Conservation (phyloP, 92 coral and sea anemone genomes). For the Nematostella vectensis region DNA sequence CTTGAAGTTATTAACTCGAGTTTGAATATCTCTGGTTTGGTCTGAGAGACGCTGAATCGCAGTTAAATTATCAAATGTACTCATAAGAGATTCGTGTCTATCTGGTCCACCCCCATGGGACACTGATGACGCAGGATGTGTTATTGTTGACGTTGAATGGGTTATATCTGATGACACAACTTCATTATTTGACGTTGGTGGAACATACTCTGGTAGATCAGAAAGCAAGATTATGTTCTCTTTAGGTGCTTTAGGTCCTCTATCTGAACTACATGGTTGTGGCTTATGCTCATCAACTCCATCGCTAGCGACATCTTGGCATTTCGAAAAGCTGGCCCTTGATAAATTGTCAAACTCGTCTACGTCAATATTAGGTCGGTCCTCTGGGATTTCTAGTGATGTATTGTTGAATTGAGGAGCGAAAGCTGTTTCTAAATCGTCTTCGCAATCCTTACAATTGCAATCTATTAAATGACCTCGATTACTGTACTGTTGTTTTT, state of each 20-base stretch:
- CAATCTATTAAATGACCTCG: conserved; percentile 67
- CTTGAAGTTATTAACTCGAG: conserved; percentile 36
- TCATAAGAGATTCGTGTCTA: conserved; percentile 38
- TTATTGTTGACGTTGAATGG: conserved; percentile 6
- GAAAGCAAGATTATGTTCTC: conserved; percentile 62
- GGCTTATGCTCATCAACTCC: no score
- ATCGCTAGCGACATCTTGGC: neutral
- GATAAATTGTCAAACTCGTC: conserved; percentile 12
- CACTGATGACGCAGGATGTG: conserved; percentile 15
- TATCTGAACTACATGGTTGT: no score
- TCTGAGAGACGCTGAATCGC: conserved; percentile 37
- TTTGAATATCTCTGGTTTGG: conserved; percentile 53
- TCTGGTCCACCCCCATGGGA: neutral
- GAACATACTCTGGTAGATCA: conserved; percentile 65
- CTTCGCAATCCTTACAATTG: conserved; percentile 64
- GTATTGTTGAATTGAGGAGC: conserved; percentile 46
- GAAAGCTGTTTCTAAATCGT: conserved; percentile 69
- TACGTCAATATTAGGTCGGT: conserved; percentile 19
- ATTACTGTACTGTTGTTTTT: conserved; percentile 32
- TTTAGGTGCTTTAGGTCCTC: neutral
- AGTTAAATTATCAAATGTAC: conserved; percentile 16
- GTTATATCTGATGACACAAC: conserved; percentile 2
- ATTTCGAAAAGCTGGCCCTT: conserved; percentile 6
- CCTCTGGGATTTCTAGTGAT: conserved; percentile 40
- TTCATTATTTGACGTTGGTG: conserved; percentile 11